These are phyloP conservation scores for Tachycineta bicolor DNA, from an alignment of 2,113 vertebrate species.

Conservation along the genomic window DNA sequence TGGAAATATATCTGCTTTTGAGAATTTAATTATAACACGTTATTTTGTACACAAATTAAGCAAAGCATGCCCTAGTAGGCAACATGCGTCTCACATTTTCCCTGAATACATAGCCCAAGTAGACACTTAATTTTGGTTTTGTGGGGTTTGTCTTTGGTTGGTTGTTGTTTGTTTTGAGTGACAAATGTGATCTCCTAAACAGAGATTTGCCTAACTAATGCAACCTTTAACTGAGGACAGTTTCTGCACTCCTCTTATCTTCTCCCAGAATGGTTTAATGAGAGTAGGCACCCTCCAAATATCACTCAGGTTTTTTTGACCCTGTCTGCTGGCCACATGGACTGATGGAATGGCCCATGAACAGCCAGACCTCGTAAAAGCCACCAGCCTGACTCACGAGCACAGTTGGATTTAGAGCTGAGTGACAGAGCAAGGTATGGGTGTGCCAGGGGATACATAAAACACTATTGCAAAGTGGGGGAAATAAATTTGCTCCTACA, in stretches of 20 bases:
- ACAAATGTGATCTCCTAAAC: not conserved
- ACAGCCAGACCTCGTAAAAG: fast-evolving
- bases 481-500: not conserved
- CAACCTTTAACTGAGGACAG: not conserved
- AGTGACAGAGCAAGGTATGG: not conserved
- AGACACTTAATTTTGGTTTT: not conserved
- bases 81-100: not conserved
- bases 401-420: not conserved
- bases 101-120: not conserved
- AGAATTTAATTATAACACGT: not conserved
- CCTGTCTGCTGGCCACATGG: not conserved
- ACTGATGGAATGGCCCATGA: not conserved
- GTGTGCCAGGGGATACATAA: not conserved
- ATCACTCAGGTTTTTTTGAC: not conserved
- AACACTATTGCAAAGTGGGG: not conserved
- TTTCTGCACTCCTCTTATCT: not conserved
- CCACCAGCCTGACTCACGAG: not conserved
- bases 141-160: too few species aligned
- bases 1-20: not conserved
- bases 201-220: not conserved
- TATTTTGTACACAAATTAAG: not conserved
- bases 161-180: not conserved
- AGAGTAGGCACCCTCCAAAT: not conserved
- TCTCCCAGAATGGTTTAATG: not conserved
- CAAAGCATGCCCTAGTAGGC: not conserved